These are phyloP conservation scores for Rhopalosiphum maidis DNA, from an alignment of 1,140 invertebrate species.

Conservation along the genomic window DNA sequence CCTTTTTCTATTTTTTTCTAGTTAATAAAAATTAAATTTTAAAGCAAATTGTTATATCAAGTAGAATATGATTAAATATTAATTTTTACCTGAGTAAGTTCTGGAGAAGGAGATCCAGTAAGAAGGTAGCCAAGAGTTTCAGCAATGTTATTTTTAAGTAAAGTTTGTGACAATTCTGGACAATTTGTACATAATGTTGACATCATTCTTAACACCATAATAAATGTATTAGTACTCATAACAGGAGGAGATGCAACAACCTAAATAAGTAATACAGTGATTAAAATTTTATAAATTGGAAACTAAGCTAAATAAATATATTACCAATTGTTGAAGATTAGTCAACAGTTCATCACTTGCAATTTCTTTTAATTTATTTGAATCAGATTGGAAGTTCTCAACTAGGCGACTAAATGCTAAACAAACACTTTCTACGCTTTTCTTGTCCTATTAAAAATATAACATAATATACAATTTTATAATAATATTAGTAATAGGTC, in stretches of 20 bases:
- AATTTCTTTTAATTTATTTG: constrained; percentile 90
- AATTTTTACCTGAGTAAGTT: constrained; percentile 34
- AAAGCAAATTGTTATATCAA: not conserved
- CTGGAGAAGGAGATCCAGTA: constrained; percentile 71
- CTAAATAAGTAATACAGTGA: constrained; percentile 63
- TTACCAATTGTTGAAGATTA: constrained; percentile 89
- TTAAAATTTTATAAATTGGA: not conserved
- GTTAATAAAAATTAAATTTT: not conserved
- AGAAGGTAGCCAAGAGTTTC: constrained; percentile 91
- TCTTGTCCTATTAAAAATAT: constrained; percentile 77
- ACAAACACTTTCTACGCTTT: constrained; percentile 96
- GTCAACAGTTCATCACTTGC: constrained; percentile 90
- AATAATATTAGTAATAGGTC: not conserved
- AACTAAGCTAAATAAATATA: constrained; percentile 57
- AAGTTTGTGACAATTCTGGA: constrained; percentile 87
- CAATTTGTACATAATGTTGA: constrained; percentile 94
- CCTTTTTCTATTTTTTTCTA: not conserved
- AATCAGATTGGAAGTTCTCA: constrained; percentile 94
- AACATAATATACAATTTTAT: not conserved
- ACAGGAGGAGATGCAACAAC: constrained; percentile 91
- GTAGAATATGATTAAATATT: not conserved
- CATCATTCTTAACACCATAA: constrained; percentile 93
- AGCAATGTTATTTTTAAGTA: constrained; percentile 93
- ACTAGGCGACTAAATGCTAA: constrained; percentile 94
- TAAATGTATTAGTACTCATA: constrained; percentile 92